Evolutionary conservation across 1,140 invertebrate species (phyloP).

Genomic region (Ceratina calcarata): DNA sequence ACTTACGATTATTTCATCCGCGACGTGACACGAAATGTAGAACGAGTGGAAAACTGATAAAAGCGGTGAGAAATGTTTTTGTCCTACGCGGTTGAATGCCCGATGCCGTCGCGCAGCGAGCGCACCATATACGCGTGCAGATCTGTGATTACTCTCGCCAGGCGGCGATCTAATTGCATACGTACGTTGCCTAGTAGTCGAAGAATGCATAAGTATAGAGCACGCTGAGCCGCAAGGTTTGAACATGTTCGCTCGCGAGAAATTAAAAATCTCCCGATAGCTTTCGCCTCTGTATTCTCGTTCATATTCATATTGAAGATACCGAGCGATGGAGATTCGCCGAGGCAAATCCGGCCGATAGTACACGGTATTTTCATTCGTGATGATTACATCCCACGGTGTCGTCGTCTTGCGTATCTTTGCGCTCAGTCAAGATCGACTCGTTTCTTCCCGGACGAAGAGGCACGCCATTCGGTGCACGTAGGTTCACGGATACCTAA

Average conservation of each 20-base stretch:
- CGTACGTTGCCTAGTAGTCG: slow-evolving; percentile 4
- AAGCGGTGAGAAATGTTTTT: slow-evolving; percentile 7
- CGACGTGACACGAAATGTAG: slow-evolving; percentile 1
- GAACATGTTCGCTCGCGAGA: background rate
- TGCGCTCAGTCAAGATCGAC: background rate
- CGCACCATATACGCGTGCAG: background rate
- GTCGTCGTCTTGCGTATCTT: background rate
- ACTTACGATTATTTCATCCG: slow-evolving; percentile 8
- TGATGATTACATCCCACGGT: slow-evolving; percentile 16
- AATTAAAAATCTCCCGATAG: slow-evolving; percentile 24
- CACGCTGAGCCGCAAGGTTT: background rate
- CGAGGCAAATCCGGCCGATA: background rate
- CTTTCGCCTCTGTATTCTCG: slow-evolving; percentile 5
- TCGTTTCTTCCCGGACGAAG: background rate
- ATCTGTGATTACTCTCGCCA: slow-evolving; percentile 20
- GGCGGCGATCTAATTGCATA: slow-evolving; percentile 30
- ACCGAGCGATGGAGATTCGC: background rate
- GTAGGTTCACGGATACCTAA: background rate
- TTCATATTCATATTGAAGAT: background rate
- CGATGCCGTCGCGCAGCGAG: background rate
- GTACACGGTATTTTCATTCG: slow-evolving; percentile 13
- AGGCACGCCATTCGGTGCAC: background rate
- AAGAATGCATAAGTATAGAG: background rate
- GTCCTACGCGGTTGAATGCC: slow-evolving; percentile 6
- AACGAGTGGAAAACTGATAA: slow-evolving; percentile 22